Conservation (phyloP, 2,888 invertebrate species). For the Spicauda simplicius region DNA sequence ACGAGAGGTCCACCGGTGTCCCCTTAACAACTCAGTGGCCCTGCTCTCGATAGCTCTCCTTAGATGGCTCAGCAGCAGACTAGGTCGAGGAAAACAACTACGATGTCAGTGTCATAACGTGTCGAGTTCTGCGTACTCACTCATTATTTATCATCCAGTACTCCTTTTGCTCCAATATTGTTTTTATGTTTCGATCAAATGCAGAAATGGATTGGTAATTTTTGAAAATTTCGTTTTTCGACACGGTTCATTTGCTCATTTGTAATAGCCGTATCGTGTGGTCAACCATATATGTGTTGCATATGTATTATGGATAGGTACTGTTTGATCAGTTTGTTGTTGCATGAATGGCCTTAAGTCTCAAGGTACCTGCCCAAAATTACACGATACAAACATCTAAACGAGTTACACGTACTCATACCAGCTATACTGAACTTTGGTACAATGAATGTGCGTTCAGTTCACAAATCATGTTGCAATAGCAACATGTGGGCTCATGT, state of each 20-base stretch:
- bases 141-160: conserved; percentile 53
- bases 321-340: conserved; percentile 62
- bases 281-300: conserved; percentile 65
- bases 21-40: conserved; percentile 78
- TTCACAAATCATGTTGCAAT: conserved; percentile 27
- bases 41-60: conserved; percentile 83
- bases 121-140: conserved; percentile 55
- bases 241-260: conserved; percentile 43
- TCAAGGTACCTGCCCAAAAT: conserved; percentile 56
- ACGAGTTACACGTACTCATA: conserved; percentile 41
- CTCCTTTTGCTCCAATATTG: conserved; percentile 48
- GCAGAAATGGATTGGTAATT: conserved; percentile 47
- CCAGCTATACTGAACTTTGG: conserved; percentile 11
- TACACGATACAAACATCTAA: conserved; percentile 48
- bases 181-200: conserved; percentile 33
- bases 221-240: conserved; percentile 33
- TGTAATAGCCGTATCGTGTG: conserved; percentile 61
- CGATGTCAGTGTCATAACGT: conserved; percentile 78
- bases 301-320: conserved; percentile 52
- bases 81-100: conserved; percentile 83
- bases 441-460: conserved; percentile 23
- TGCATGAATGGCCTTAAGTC: conserved; percentile 61
- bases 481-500: conserved; percentile 26
- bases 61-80: conserved; percentile 82
- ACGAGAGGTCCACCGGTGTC: conserved; percentile 64